Conservation (phyloP, 2,888 invertebrate species). For the Eupeodes latifasciatus region DNA sequence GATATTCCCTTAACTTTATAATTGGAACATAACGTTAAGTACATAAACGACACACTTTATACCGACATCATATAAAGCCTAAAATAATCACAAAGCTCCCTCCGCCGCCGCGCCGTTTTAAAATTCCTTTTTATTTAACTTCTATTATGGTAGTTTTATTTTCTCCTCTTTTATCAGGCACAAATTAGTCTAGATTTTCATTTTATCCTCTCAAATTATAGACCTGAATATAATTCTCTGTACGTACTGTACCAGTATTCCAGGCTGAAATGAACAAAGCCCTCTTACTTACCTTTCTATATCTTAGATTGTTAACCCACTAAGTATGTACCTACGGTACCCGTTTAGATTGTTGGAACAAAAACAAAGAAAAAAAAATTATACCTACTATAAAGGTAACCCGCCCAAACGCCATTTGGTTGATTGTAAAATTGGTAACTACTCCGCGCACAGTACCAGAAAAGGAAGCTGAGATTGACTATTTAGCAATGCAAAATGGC, state of each 20-base stretch:
- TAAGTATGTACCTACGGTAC: not conserved
- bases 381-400: not conserved
- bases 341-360: not conserved
- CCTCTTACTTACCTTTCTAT: not conserved
- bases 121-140: constrained; percentile 37
- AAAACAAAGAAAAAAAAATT: not conserved
- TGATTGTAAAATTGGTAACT: constrained; percentile 57
- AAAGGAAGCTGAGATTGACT: constrained; percentile 64
- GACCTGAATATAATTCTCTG: constrained; percentile 44
- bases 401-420: constrained; percentile 30
- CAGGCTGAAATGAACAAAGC: constrained; percentile 25
- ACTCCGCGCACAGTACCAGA: constrained; percentile 25
- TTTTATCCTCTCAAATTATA: constrained; percentile 70
- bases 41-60: too few relatives aligned
- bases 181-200: constrained; percentile 69
- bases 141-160: constrained; percentile 26
- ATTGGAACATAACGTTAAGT: too few relatives aligned
- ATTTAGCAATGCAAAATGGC: constrained; percentile 68
- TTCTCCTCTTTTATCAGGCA: constrained; percentile 61
- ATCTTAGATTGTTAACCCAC: not conserved
- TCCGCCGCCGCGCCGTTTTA: not conserved
- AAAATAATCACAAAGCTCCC: not conserved
- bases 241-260: not conserved
- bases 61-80: too few relatives aligned
- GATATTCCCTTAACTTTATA: too few relatives aligned